These are phyloP conservation scores for Emmelina monodactyla DNA, from an alignment of 2,888 invertebrate genomes.

Conservation along the genomic window DNA sequence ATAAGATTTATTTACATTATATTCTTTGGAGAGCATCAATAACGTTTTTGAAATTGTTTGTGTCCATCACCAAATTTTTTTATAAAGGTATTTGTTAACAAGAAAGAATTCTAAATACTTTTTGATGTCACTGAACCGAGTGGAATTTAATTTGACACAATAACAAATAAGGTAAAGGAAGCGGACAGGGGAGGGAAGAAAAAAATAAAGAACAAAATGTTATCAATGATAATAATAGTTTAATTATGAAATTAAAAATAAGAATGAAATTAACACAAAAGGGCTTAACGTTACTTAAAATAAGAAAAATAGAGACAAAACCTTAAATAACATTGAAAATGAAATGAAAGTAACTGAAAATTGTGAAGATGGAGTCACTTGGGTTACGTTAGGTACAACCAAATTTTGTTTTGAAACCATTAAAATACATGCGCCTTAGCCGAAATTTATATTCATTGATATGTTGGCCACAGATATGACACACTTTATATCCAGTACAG, in stretches of 20 bases:
- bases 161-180: no score
- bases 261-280: conserved; percentile 64
- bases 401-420: conserved; percentile 3
- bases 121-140: not conserved
- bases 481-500: conserved; percentile 34
- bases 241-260: conserved; percentile 64
- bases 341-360: conserved; percentile 12
- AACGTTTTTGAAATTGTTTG: conserved; percentile 35
- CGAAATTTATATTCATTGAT: conserved; percentile 45
- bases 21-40: not conserved
- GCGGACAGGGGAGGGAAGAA: conserved; percentile 34
- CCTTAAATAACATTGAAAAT: conserved; percentile 27
- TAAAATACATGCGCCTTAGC: conserved; percentile 37
- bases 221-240: conserved; percentile 61
- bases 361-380: conserved; percentile 10
- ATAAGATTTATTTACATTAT: conserved; percentile 57
- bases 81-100: not conserved
- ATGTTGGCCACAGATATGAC: conserved; percentile 46
- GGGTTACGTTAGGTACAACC: not conserved
- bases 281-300: conserved; percentile 49
- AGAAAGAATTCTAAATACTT: not conserved
- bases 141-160: conserved; percentile 24
- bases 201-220: conserved; percentile 55
- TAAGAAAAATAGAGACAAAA: conserved; percentile 46
- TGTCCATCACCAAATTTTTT: conserved; percentile 21